phyloP scores from a whole-genome alignment of 2,113 vertebrate species.

The Euleptes europaea region DNA sequence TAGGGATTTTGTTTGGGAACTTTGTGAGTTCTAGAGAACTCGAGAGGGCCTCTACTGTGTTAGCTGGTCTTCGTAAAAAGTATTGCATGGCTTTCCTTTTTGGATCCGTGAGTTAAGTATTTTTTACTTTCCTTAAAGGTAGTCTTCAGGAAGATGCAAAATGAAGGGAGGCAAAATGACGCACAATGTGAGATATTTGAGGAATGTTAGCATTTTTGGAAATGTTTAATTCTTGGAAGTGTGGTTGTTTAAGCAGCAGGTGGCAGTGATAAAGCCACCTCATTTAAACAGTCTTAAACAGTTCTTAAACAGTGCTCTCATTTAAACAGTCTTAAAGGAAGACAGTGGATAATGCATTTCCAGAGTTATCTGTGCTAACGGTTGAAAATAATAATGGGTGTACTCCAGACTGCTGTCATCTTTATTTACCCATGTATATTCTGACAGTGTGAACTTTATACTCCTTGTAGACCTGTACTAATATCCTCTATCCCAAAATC shows the following conservation, averaged over 20 bases:
- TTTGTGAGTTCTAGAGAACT: no score
- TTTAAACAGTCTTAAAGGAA: no score
- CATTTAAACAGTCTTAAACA: no score
- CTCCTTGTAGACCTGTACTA: not conserved
- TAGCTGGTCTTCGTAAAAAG: no score
- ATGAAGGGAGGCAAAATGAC: no score
- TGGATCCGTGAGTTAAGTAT: no score
- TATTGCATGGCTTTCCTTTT: no score
- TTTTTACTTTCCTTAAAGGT: no score
- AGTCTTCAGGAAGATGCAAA: not conserved
- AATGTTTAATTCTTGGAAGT: not conserved
- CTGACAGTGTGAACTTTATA: not conserved
- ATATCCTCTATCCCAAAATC: not conserved
- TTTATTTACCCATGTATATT: not conserved
- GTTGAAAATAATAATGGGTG: not conserved
- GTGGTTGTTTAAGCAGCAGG: not conserved
- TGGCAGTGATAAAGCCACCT: not conserved
- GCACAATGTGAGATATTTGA: not conserved
- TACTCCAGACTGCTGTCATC: not conserved
- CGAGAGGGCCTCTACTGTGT: no score
- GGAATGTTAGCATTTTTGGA: not conserved
- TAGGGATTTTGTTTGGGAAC: not conserved
- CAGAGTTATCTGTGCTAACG: not conserved
- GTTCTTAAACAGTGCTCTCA: no score
- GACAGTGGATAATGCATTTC: no score